Evolutionary conservation across 2,888 invertebrate species (phyloP).

Genomic region (Tanytarsus gracilentus): DNA sequence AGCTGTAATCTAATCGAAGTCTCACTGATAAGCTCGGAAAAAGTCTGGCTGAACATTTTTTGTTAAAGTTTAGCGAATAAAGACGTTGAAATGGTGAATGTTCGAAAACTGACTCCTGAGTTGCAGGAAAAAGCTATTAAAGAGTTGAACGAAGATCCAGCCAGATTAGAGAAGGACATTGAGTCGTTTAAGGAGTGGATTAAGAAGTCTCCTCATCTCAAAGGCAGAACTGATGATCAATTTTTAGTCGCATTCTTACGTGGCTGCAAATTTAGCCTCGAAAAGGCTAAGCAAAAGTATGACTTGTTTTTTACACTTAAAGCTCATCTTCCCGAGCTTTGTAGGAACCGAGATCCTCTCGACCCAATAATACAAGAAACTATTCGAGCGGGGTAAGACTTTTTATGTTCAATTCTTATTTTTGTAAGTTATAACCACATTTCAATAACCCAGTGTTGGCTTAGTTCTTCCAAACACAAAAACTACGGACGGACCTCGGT

Average conservation of each 20-base stretch:
- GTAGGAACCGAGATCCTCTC: constrained; percentile 34
- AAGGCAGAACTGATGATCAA: constrained; percentile 42
- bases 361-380: too few relatives aligned
- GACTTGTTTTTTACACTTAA: constrained; percentile 47
- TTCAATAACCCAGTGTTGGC: constrained; percentile 37
- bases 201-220: constrained; percentile 42
- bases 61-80: too few relatives aligned
- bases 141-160: constrained; percentile 43
- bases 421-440: too few relatives aligned
- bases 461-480: constrained; percentile 37
- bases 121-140: constrained; percentile 35
- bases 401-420: too few relatives aligned
- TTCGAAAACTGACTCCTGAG: constrained; percentile 7
- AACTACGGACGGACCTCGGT: constrained; percentile 44
- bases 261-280: constrained; percentile 45
- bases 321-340: constrained; percentile 47
- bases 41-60: too few relatives aligned
- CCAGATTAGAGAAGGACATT: constrained; percentile 38
- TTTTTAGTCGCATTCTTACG: constrained; percentile 44
- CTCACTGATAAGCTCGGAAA: too few relatives aligned
- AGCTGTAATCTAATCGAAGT: too few relatives aligned
- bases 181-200: constrained; percentile 43
- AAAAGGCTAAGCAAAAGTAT: constrained; percentile 44
- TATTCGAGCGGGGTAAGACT: too few relatives aligned
- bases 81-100: constrained; percentile 4